Base-by-base conservation (phyloP, 2,113 vertebrate species). In the Catharus minimus region DNA sequence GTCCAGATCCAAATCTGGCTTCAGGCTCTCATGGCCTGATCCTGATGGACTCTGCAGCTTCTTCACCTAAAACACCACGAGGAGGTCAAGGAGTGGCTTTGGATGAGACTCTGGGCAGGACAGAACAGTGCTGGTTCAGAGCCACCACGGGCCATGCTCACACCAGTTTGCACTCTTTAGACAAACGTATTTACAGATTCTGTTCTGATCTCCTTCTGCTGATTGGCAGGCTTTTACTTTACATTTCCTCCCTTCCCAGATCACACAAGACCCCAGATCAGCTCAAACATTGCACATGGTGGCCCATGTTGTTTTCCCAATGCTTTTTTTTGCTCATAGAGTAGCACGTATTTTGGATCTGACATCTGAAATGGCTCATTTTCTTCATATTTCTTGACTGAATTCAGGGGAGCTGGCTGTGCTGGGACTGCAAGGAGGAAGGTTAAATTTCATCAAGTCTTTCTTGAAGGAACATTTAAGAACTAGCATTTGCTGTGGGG, bases 381-480 rank as follows among this genome's bases (percentile, higher is more conserved):
- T 88, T 82, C 66, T 52, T 90, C 52, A 24, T 94, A 64, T 79
- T 92, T 87, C 58, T 69, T 76, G 47, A 66, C 66, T 87, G 67
- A 83, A 73, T 82, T 65, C 67, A 76, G n/a, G 15, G 43, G 15
- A 79, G 39, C 77, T 92, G 50, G 32, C 77, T 88, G 44, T 93
- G 76, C 73, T 83, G 72, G 39, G 56, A 62, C 41, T 77, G n/a
- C 39, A 52, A 58, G 39, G 67, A 87, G 15, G 57, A 87, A 55
- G 67, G 55, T 74, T 82, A 74, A 44, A 65, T 86, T 94, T 92
- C 53, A 64, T 46, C 32, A 50, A 61, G 49, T 6, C 28, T 50
- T 88, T 86, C 65, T 57, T 44, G 5, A 82, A 73, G 64, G 50
- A 67, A 41, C 46, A 52, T 30, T 43, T n/a, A 64, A 74, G 33